Evolutionary conservation across 2,113 vertebrate genomes (phyloP).

Genomic region (Nothobranchius furzeri): DNA sequence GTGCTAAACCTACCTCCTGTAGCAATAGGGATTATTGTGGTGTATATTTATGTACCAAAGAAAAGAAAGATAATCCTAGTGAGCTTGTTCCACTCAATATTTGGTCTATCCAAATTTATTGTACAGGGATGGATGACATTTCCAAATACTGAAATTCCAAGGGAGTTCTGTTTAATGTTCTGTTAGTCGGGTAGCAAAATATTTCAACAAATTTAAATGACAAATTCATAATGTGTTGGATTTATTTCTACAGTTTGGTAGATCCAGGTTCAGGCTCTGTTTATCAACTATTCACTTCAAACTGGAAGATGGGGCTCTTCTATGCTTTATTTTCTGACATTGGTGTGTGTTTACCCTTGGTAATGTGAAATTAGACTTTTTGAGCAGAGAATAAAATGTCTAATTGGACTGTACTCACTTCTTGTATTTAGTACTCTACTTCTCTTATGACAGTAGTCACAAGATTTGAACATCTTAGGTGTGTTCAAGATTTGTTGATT

Average conservation of each 20-base stretch:
- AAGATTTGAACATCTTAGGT: too few species aligned
- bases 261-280: background rate
- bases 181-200: background rate
- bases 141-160: conserved; percentile 1
- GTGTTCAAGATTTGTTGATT: too few species aligned
- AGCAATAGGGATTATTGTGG: too few species aligned
- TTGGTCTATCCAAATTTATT: background rate
- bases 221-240: conserved; percentile 1
- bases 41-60: too few species aligned
- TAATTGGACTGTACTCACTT: too few species aligned
- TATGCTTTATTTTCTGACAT: too few species aligned
- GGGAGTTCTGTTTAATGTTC: conserved; percentile 5
- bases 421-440: too few species aligned
- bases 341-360: too few species aligned
- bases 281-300: background rate
- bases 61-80: background rate
- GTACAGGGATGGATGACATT: background rate
- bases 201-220: background rate
- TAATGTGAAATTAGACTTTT: too few species aligned
- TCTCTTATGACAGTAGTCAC: too few species aligned
- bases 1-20: too few species aligned
- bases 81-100: background rate
- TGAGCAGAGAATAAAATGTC: too few species aligned
- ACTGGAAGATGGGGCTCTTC: background rate
- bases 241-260: background rate